phyloP scores from a whole-genome alignment of 2,797 vertebrate genomes.

The Martes flavigula region DNA sequence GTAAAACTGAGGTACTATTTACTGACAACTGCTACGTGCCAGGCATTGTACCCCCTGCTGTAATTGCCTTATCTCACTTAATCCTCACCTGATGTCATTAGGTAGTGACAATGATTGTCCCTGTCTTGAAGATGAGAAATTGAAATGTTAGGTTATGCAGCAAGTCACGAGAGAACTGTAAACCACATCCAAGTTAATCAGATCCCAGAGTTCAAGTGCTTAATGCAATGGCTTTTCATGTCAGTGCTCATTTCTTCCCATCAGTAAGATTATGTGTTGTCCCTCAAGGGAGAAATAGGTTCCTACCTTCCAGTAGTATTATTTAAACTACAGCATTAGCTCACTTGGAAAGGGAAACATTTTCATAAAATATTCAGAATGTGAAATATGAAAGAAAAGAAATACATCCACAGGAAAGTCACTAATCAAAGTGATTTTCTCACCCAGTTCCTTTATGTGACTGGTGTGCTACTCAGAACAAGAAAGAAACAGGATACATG shows the following conservation, averaged over 20 bases:
- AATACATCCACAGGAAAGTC: not conserved
- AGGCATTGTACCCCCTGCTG: not conserved
- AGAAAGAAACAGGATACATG: not conserved
- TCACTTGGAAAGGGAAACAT: not conserved
- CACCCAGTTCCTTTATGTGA: not conserved
- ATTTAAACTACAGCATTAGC: slow-evolving; percentile 41
- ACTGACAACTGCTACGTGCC: not conserved
- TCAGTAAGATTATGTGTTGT: not conserved
- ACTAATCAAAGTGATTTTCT: slow-evolving; percentile 34
- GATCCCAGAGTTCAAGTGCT: not conserved
- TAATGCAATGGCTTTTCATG: not conserved
- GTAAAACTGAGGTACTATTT: not conserved
- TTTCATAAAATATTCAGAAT: slow-evolving; percentile 46
- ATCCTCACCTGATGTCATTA: not conserved
- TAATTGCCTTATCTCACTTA: not conserved
- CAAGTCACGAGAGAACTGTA: not conserved
- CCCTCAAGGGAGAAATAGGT: not conserved
- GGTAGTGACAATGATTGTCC: not conserved
- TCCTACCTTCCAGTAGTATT: not conserved
- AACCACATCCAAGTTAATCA: not conserved
- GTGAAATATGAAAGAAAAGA: slow-evolving; percentile 61
- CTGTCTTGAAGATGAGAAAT: not conserved
- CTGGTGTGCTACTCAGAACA: not conserved
- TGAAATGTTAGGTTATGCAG: not conserved
- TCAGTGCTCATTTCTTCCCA: not conserved